Evolutionary conservation across 2,113 vertebrate genomes (phyloP).

Genomic region (Coregonus clupeaformis): DNA sequence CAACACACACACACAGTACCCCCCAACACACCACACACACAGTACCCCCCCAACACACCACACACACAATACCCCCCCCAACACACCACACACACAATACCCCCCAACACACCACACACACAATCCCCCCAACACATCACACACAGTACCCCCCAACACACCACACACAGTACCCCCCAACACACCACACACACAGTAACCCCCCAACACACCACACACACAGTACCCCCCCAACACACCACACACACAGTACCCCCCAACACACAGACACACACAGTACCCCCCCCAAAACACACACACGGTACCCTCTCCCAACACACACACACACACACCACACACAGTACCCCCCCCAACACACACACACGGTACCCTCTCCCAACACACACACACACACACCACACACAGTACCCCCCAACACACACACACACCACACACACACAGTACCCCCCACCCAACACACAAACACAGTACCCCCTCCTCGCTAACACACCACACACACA

Average conservation of each 20-base stretch:
- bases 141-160: conserved; percentile 19
- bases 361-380: conserved; percentile 54
- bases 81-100: conserved; percentile 5
- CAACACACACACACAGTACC: conserved; percentile 25
- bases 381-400: too few species aligned
- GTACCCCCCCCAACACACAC: conserved; percentile 11
- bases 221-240: neutral
- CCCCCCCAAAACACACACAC: neutral
- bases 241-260: conserved; percentile 27
- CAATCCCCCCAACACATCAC: conserved; percentile 57
- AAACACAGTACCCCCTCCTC: too few species aligned
- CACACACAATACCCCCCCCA: conserved; percentile 22
- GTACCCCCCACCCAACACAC: conserved; percentile 48
- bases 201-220: neutral
- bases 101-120: conserved; percentile 20
- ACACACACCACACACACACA: conserved; percentile 39
- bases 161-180: conserved; percentile 22
- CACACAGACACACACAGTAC: neutral
- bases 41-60: neutral
- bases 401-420: conserved; percentile 26
- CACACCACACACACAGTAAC: conserved; percentile 34
- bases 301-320: too few species aligned
- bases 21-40: neutral
- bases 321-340: too few species aligned
- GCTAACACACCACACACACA: too few species aligned